Evolutionary conservation across 2,113 vertebrate species (phyloP), one percentile per base, ranked within the genome.

Genomic region (Fregata magnificens): DNA sequence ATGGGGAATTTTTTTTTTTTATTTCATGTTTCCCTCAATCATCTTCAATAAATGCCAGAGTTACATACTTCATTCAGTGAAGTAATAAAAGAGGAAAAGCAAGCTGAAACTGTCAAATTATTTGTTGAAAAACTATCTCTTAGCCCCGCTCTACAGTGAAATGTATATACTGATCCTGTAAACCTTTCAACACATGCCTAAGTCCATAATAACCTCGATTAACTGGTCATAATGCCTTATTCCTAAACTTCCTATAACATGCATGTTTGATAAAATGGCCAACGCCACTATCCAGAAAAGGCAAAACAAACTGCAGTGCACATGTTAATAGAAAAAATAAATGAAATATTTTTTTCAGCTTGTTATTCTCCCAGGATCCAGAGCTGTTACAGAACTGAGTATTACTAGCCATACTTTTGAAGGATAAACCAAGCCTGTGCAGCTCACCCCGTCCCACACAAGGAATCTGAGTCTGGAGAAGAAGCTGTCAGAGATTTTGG

Each of bases 401-500:
- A 94, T 82, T 94, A 90, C 82, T 45, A 90, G 79, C 52, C 67
- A 50, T 62, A 72, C 82, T 92, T 97, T 66, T 92, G 56, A 52
- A 82, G 50, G 72, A 59, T 79, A 96, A 94, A 82, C 82, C 78
- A 82, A 94, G 70, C 28, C 59, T 95, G 86, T 94, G 79, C 85
- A 85, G 82, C 71, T 95, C 61, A 70, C 50, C 89, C 88, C 78
- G 42, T 85, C 91, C 90, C 82, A 94, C 67, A 69, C 42, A 66
- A 71, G 63, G 72, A 89, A 88, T 71, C 86, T 3, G 25, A 89
- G 52, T 44, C 86, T 82, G 84, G 81, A 90, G 81, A 87, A 95
- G 89, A 56, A 93, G 63, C 94, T 95, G 95, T 88, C 87, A 95
- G 94, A 90, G 79, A 96, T 87, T 91, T 88, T 95, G 93, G 89